These are phyloP conservation scores for Setophaga coronata DNA, from an alignment of 2,113 vertebrate genomes.

Conservation along the genomic window DNA sequence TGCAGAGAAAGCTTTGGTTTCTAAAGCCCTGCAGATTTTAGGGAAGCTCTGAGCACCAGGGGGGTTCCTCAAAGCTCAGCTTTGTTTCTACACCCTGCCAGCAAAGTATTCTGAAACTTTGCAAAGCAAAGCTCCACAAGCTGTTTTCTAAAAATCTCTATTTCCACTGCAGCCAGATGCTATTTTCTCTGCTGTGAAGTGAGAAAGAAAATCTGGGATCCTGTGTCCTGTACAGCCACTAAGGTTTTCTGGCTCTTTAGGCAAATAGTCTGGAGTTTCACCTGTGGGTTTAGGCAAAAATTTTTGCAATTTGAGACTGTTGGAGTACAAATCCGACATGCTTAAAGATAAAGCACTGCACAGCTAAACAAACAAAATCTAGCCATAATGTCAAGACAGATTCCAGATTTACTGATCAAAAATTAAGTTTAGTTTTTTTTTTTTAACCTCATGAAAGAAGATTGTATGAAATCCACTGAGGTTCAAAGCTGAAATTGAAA, in stretches of 20 bases:
- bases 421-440: conserved; percentile 66
- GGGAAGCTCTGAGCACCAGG: not conserved
- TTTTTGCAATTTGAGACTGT: not conserved
- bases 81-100: not conserved
- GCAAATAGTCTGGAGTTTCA: not conserved
- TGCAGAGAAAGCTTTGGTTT: not conserved
- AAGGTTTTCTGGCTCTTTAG: not conserved
- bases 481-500: conserved; percentile 24
- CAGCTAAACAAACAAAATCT: conserved; percentile 70
- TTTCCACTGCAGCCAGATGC: not conserved
- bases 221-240: not conserved
- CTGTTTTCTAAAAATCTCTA: not conserved
- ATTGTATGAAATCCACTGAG: conserved; percentile 78
- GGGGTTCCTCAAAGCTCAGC: not conserved
- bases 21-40: not conserved
- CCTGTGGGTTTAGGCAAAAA: not conserved
- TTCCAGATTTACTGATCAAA: conserved; percentile 35
- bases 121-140: not conserved
- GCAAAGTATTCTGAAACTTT: not conserved
- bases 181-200: not conserved
- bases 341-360: conserved; percentile 45
- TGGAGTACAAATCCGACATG: not conserved
- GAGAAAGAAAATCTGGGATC: not conserved
- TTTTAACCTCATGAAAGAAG: conserved; percentile 67
- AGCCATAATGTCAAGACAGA: conserved; percentile 35